Base-by-base conservation (phyloP, 2,797 vertebrate genomes). In the Benthosema pterotum region DNA sequence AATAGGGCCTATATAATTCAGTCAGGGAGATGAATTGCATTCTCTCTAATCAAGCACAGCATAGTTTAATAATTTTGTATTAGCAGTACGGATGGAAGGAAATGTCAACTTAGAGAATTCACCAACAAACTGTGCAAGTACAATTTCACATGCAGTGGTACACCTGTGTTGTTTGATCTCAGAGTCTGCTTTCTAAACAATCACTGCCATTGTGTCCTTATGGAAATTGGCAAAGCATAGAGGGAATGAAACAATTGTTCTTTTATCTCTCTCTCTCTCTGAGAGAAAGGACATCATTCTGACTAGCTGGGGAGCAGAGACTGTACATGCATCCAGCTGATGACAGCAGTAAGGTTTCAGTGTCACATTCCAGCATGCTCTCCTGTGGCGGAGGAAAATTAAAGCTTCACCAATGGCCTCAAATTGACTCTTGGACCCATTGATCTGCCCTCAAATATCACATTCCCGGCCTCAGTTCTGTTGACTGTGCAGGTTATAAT, bases 401-500 rank as follows among this genome's bases (percentile, higher is more conserved):
- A 52, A 52, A 52, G 50, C n/a, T 17, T 14, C 32, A 65, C 19
- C 32, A 2, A 12, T 65, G 66, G 57, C 50, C 65, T 42, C 38
- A 38, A 13, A 2, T 4, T 52, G 72, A 63, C 66, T 73, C 62
- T 1, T 5, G 12, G 14, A 52, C 12, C 32, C 46, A 5, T 66
- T 67, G 72, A 78, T 72, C 62, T 38, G 32, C 19, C 45, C 46
- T 47, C 18, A n/a, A 19, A 54, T 18, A 32, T 18, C 9, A 17
- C 22, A 0, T 54, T 56, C 17, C 43, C 63, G 8, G 32, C 15
- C 28, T 62, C 51, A 0, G 17, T 13, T 42, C 63, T 76, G 69
- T 67, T 76, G 77, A 79, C 69, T 68, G 52, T 51, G 15, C 15
- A 52, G 32, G 55, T 22, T 52, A 38, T 9, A 38, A 11, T 38